Conservation (phyloP, 2,113 vertebrate species). For the Neodontobutis hainanensis region DNA sequence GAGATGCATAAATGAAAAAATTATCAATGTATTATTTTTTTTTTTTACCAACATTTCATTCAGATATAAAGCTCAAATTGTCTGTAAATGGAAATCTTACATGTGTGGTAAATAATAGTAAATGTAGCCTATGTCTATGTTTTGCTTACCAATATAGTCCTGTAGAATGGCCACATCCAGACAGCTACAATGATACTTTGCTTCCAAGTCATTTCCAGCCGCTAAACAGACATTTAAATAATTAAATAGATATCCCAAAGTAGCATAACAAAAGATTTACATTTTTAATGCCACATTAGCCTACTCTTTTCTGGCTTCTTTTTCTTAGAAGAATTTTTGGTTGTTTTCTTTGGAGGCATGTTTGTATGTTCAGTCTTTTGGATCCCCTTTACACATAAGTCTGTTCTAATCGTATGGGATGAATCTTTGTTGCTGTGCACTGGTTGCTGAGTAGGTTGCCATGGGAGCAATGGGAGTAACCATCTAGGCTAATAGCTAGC, state of each 20-base stretch:
- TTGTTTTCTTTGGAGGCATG: constrained; percentile 77
- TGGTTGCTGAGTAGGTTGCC: constrained; percentile 45
- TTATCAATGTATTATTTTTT: too few relatives aligned
- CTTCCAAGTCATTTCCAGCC: constrained; percentile 67
- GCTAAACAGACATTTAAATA: constrained; percentile 20
- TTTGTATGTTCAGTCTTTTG: constrained; percentile 20
- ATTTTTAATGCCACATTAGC: neutral
- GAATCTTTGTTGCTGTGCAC: constrained; percentile 34
- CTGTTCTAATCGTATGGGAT: constrained; percentile 11
- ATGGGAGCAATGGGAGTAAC: constrained; percentile 12
- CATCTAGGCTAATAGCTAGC: constrained; percentile 30
- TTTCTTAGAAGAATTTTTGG: constrained; percentile 51
- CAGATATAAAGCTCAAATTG: neutral
- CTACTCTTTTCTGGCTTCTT: constrained; percentile 52
- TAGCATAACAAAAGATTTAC: too few relatives aligned
- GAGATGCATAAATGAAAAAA: neutral
- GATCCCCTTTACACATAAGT: neutral
- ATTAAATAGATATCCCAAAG: neutral
- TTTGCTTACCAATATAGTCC: constrained; percentile 74
- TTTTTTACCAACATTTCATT: neutral
- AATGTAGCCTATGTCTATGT: too few relatives aligned
- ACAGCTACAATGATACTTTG: constrained; percentile 55
- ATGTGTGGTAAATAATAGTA: too few relatives aligned
- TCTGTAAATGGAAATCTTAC: constrained; percentile 5
- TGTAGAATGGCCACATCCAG: constrained; percentile 74